phyloP scores from a whole-genome alignment of 2,888 invertebrate species.

The Synergus itoensis region DNA sequence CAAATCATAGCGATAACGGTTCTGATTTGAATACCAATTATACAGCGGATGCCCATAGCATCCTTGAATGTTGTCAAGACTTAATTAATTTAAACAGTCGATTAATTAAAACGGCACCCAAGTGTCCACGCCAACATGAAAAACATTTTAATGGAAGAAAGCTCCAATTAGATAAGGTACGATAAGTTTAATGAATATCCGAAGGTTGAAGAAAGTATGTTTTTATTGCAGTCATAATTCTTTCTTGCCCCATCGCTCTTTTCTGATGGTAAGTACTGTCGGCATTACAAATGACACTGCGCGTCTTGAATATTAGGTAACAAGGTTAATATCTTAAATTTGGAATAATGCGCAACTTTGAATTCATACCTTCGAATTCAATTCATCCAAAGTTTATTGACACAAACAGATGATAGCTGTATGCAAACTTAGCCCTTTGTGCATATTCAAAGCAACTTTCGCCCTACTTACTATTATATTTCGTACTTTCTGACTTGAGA shows the following conservation, averaged over 20 bases:
- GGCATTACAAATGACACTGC: background rate
- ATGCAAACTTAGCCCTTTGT: background rate
- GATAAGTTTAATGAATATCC: slow-evolving; percentile 22
- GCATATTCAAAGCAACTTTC: background rate
- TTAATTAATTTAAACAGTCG: slow-evolving; percentile 34
- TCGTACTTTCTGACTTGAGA: background rate
- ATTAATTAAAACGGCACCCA: slow-evolving; percentile 36
- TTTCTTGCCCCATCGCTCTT: background rate
- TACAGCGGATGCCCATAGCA: slow-evolving; percentile 23
- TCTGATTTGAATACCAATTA: slow-evolving; percentile 27
- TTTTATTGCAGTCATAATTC: slow-evolving; percentile 1
- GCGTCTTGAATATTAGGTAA: background rate
- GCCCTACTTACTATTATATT: slow-evolving; percentile 8
- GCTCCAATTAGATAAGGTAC: slow-evolving; percentile 32
- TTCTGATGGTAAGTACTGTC: background rate
- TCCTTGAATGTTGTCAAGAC: slow-evolving; percentile 30
- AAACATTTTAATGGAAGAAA: slow-evolving; percentile 31
- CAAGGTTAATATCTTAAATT: background rate
- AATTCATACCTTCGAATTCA: background rate
- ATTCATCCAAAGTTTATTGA: background rate
- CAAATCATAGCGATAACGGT: slow-evolving; percentile 26
- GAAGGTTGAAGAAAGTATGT: background rate
- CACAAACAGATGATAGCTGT: background rate
- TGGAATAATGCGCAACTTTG: background rate
- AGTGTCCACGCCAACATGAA: slow-evolving; percentile 25